Base-by-base conservation (phyloP, 2,888 invertebrate species). In the Rotaria sp. region DNA sequence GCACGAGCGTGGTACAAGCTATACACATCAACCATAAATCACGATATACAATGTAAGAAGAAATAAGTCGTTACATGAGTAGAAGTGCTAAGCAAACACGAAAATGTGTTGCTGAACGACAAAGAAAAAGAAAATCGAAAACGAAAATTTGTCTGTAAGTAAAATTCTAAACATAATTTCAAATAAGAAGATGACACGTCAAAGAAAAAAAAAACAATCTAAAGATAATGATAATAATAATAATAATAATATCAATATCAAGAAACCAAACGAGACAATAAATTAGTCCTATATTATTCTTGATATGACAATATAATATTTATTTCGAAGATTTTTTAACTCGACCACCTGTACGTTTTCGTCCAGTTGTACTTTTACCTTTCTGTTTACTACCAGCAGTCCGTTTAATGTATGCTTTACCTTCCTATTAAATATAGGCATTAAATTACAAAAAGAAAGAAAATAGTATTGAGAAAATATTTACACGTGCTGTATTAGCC, bases 51-150 rank as follows among this genome's bases (percentile, higher is more conserved):
- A 35, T 35, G 5, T 18, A 18, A 35, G 8, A 35, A 15, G 30
- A 59, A 52, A 52, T 21, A 48, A 48, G 21, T 13, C 4, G n/a
- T 30, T n/a, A 59, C 7, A 59, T 96, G 91, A 89, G 95, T 94
- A 89, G 93, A 95, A 80, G 94, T 93, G 89, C 95, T 94, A 0
- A 96, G 96, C 75, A 94, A 93, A n/a, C 95, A 93, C 3, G 67
- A 67, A 67, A 96, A 93, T 35, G 95, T 93, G 90, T 95, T 95
- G 88, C 95, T 95, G 91, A 84, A 92, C 91, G 85, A 87, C 45
- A 35, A 45, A 41, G 55, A 86, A 52, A 35, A n/a, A 74, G 26
- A 41, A 86, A 48, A 26, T 48, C 57, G 24, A 52, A 52, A 3
- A 52, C 24, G 52, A 52, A 24, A 52, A 26, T 38, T 41, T 48